Percentiles rank a stretch among this genome's conserved stretches.
These are phyloP conservation scores for Pristionchus mayeri DNA, from an alignment of 2,888 invertebrate species.

Conservation along the genomic window DNA sequence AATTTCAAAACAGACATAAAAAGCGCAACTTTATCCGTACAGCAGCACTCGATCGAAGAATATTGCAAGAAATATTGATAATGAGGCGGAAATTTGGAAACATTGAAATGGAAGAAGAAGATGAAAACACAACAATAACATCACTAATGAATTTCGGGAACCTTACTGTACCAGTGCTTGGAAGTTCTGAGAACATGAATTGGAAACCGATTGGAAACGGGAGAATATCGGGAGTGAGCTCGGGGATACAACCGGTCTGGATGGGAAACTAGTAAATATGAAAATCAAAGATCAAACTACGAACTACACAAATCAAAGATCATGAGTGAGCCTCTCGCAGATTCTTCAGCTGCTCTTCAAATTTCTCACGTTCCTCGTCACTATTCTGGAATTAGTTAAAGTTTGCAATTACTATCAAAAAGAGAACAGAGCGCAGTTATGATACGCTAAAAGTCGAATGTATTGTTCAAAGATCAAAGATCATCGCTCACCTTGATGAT, in stretches of 20 bases:
- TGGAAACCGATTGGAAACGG: not conserved
- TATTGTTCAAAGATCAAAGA: not conserved
- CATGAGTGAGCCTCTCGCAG: constrained; percentile 33
- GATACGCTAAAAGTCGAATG: no score
- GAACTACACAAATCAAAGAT: not conserved
- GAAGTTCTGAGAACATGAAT: not conserved
- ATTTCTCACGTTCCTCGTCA: not conserved
- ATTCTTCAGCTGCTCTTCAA: constrained; percentile 28
- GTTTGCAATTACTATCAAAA: no score
- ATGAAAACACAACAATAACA: not conserved
- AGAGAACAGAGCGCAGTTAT: no score
- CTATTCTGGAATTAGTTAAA: not conserved
- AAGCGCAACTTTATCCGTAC: constrained; percentile 18
- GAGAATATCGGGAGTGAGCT: constrained; percentile 2
- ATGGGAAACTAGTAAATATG: not conserved
- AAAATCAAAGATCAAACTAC: constrained; percentile 17
- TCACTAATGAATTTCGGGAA: not conserved
- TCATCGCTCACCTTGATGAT: not conserved
- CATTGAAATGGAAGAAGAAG: not conserved
- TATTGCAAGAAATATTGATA: not conserved
- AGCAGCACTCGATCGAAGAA: not conserved
- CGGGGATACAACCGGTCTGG: constrained; percentile 5
- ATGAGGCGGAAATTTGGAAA: not conserved
- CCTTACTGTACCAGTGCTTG: not conserved
- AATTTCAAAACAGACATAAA: no score